A percentile compares a stretch with the other conserved stretches of the same genome.
phyloP scores from a whole-genome alignment of 2,797 vertebrate genomes.

The Coilia nasus region DNA sequence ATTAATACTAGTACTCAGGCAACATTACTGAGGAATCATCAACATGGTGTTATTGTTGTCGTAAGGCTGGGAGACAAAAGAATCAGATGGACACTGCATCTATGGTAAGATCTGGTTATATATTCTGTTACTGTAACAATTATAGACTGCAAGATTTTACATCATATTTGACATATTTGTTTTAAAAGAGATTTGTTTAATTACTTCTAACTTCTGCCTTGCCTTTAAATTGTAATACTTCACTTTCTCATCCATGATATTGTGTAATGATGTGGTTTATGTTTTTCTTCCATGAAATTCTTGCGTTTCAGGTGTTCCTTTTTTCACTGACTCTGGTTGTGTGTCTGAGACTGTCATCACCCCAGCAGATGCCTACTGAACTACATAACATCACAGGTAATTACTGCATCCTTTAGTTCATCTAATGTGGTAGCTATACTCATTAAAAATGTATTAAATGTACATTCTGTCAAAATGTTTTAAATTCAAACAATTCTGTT shows the following conservation, averaged over 20 bases:
- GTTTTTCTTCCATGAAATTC: neutral
- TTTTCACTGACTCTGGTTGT: neutral
- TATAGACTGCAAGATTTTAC: neutral
- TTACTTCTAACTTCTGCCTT: too few species aligned
- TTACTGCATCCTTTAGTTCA: neutral
- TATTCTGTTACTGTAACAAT: neutral
- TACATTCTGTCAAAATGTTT: too few species aligned
- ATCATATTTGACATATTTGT: neutral
- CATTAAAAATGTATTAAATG: too few species aligned
- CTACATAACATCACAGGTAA: neutral
- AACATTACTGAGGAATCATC: neutral
- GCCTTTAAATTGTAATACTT: too few species aligned
- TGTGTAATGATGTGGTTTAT: neutral
- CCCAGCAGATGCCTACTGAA: neutral
- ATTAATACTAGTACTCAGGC: neutral
- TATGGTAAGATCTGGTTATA: conserved; percentile 58
- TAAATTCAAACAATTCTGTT: too few species aligned
- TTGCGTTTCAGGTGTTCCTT: neutral
- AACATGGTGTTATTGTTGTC: neutral
- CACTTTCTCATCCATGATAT: too few species aligned
- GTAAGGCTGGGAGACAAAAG: neutral
- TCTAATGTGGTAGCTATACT: too few species aligned
- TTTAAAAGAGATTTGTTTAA: too few species aligned
- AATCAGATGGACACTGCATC: conserved; percentile 56
- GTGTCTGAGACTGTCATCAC: conserved; percentile 4